Evolutionary conservation across 2,797 vertebrate genomes (phyloP), one percentile per base, ranked within the genome.

Genomic region (Philypnodon macrostomus): DNA sequence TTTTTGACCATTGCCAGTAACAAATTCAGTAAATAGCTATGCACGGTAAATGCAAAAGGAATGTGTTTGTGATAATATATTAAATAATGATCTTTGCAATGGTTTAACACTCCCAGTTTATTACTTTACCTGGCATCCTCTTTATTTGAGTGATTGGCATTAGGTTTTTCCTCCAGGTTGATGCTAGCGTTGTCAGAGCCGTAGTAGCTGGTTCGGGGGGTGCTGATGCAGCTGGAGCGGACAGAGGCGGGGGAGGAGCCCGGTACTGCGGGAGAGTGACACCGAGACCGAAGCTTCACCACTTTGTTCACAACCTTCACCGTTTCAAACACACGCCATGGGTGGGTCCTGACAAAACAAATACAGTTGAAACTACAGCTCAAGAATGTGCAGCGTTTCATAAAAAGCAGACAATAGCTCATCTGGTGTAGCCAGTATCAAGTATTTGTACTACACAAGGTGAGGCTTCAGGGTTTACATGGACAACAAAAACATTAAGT

Each of bases 321-420:
- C 0, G 91, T 92, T 77, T 95, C 91, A 39, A 94, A 95, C 52
- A 93, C 90, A 0, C 91, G 91, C 78, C 79, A 80, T 1, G 69
- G 87, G 54, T 91, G 90, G 58, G 77, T 88, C 83, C 93, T 92
- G 57, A 2, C 4, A 26, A 4, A 6, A 24, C 1, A 57, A 36
- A 40, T 4, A 18, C 19, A 24, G 19, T 23, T 32, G 31, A 41
- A 14, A 21, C 19, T 11, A 29, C 1, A 10, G 27, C 8, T 30
- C 26, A 11, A 2, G 2, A 2, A 18, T 41, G 39, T 27, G 32
- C 14, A 42, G 14, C 11, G 15, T 8, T 14, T 6, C 3, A 5
- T 38, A 19, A 37, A 38, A 38, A 1, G 8, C 2, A 38, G 6
- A 23, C 36, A 21, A 3, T 7, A 38, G 6, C 17, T 18, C 15